Base-by-base conservation (phyloP, 1,140 invertebrate genomes). In the Drosophila micromelanica region DNA sequence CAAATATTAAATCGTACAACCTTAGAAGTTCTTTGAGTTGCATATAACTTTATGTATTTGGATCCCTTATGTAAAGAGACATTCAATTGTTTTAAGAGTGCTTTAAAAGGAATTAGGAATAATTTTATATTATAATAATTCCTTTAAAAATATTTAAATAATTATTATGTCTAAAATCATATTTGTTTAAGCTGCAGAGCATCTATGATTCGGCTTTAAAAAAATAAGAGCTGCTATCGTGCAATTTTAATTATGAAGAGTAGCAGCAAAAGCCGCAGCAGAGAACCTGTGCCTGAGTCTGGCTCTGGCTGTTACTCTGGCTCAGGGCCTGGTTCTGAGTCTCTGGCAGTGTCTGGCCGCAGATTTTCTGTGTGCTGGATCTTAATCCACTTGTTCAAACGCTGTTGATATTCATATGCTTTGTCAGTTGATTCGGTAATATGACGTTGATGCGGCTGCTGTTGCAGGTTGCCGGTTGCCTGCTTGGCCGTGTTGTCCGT, bases 381-480 rank as follows among this genome's bases (percentile, higher is more conserved):
- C 70, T 87, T 87, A 87, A 89, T 87, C 84, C 84, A 87, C 84
- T 87, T 87, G 84, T 87, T 89, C 85, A 90, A 90, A 89, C 73
- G 85, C 84, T 90, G 85, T 80, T 89, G 84, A 89, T 89, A 89
- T 90, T 89, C 84, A 89, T 89, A 84, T 89, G 85, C 85, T 90
- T 89, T 89, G 84, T 89, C 84, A 89, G 84, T 90, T 89, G 84
- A 90, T 90, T 89, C 85, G 85, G 79, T 89, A 89, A 89, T 89
- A 89, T 89, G 84, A 89, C 84, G 85, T 89, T 90, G 84, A 84
- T 89, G 80, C 55, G 77, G 80, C 81, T 64, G 68, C 68, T 20
- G 68, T 61, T 62, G 57, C 57, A 12, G 8, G 42, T 60, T 73
- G 35, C 13, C 12, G 12, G 43, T 38, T 64, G 43, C 32, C 27